Conservation (phyloP, 2,797 vertebrate genomes). For the Nasua narica region DNA sequence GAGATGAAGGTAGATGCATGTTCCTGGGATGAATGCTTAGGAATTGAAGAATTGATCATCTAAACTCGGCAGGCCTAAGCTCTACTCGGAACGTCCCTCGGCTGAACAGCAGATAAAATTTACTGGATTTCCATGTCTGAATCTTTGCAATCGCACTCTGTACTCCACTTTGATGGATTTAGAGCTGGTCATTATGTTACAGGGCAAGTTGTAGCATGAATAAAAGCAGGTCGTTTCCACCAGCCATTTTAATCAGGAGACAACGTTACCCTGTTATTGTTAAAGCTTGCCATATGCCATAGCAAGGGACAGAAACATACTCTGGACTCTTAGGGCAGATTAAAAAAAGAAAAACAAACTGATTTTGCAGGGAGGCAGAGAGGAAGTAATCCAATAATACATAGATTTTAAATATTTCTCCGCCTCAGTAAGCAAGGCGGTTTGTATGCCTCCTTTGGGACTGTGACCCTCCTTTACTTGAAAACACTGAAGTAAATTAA, state of each 20-base stretch:
- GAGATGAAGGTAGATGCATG: slow-evolving; percentile 50
- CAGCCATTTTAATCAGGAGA: slow-evolving; percentile 58
- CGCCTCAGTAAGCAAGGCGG: not conserved
- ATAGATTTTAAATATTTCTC: slow-evolving; percentile 51
- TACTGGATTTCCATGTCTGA: slow-evolving; percentile 69
- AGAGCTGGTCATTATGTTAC: slow-evolving; percentile 63
- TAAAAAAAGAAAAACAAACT: not conserved
- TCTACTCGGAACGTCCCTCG: slow-evolving; percentile 50
- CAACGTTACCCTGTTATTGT: slow-evolving; percentile 26
- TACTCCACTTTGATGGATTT: slow-evolving; percentile 71
- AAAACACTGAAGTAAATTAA: slow-evolving; percentile 10
- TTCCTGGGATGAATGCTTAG: slow-evolving; percentile 16
- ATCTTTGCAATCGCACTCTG: slow-evolving; percentile 58
- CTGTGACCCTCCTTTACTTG: not conserved
- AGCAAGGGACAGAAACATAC: slow-evolving; percentile 18
- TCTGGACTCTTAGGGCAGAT: not conserved
- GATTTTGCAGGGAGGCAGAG: slow-evolving; percentile 35
- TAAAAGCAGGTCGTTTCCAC: not conserved
- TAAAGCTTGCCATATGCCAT: slow-evolving; percentile 12
- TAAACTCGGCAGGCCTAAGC: slow-evolving; percentile 44
- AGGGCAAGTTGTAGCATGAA: slow-evolving; percentile 43
- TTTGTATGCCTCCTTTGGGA: slow-evolving; percentile 24
- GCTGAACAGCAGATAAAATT: slow-evolving; percentile 70
- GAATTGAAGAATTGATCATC: slow-evolving; percentile 65
- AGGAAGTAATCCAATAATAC: not conserved